phyloP scores from a whole-genome alignment of 2,888 invertebrate species.

The Sicus ferrugineus region DNA sequence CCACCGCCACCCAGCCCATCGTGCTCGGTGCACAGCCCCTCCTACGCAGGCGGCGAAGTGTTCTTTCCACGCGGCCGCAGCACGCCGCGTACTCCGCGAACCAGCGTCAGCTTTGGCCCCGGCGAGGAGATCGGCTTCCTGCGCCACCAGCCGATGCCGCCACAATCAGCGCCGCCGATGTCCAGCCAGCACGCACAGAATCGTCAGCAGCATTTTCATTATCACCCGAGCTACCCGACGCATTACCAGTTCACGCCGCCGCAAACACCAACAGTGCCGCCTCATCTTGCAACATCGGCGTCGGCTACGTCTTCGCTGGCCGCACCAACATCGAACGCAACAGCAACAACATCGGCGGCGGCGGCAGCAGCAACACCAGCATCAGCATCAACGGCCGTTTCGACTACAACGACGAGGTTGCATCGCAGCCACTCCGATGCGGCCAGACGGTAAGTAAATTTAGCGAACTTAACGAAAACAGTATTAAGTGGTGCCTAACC shows the following conservation, averaged over 20 bases:
- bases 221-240: conserved; percentile 43
- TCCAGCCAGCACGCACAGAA: conserved; percentile 48
- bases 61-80: conserved; percentile 61
- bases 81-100: conserved; percentile 59
- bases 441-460: conserved; percentile 59
- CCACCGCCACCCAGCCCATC: conserved; percentile 63
- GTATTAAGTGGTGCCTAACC: no score
- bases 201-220: conserved; percentile 48
- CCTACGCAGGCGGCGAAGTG: conserved; percentile 57
- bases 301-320: conserved; percentile 33
- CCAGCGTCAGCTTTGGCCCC: conserved; percentile 56
- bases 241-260: conserved; percentile 58
- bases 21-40: conserved; percentile 58
- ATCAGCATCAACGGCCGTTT: conserved; percentile 23
- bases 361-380: conserved; percentile 21
- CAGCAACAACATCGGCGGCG: conserved; percentile 8
- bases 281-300: conserved; percentile 36
- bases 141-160: conserved; percentile 53
- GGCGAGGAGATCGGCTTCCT: conserved; percentile 59
- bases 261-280: conserved; percentile 53
- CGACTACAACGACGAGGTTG: conserved; percentile 49
- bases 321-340: conserved; percentile 28
- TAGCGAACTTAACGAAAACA: conserved; percentile 4
- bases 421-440: conserved; percentile 60
- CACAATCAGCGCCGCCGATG: conserved; percentile 59